Evolutionary conservation across 1,140 invertebrate genomes (phyloP), one percentile per base, ranked within the genome.

Genomic region (Pseudomyrmex gracilis): DNA sequence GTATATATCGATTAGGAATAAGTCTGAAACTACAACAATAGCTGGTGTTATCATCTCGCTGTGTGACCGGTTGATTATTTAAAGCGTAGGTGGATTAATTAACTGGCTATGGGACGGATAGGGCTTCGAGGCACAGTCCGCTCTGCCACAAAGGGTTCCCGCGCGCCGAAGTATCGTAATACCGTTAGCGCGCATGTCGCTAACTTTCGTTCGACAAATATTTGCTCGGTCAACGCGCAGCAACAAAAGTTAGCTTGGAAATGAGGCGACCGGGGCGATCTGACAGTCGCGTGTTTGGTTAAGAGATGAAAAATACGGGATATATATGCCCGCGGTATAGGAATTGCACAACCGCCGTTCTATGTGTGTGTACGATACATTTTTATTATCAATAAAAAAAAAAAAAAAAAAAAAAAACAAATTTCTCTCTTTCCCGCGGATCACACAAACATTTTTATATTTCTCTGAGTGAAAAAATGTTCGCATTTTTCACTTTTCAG

Each of bases 131-230:
- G 57, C 58, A 4, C 1, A n/a, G 49, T 58, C 43, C 43, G 63
- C 45, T 47, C 45, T 47, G 70, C 47, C 45, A 82, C 78, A 74
- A 82, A 73, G 70, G 78, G 47, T 63, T 24, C 34, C 45, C 34
- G 34, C 34, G 43, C 13, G 43, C n/a, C 66, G 7, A 80, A 80
- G 76, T 80, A 80, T 82, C 78, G 78, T 74, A 73, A 82, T 82
- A 73, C 71, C 78, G 57, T 74, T 70, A 80, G 49, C 70, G 58
- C 34, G 5, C 34, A 34, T 73, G 71, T 74, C 78, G 58, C 78
- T 55, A 82, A 82, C 78, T 82, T 74, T 20, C 17, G 17, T 34
- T 64, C 57, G 71, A 17, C n/a, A 82, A 82, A 82, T 57, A 74
- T 82, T 82, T 82, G 71, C 49, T 61, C 60, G 57, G 47, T 82